A percentile compares a stretch with the other conserved stretches of the same genome.
These are phyloP conservation scores for Drosophila acutilabella DNA, from an alignment of 2,888 invertebrate genomes.

Conservation along the genomic window DNA sequence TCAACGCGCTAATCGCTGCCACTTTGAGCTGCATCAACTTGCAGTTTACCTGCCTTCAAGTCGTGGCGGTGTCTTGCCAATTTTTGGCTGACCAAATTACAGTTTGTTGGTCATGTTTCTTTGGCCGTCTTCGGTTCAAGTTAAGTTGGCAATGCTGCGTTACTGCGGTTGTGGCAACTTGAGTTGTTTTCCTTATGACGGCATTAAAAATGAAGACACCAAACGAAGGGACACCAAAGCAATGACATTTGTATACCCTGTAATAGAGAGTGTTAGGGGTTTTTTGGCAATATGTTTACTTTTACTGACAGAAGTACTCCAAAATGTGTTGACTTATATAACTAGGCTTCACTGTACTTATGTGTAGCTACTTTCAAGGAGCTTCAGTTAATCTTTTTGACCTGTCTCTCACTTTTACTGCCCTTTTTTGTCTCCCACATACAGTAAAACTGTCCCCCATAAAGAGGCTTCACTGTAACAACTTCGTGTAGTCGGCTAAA, in stretches of 20 bases:
- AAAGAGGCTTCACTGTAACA: too few relatives aligned
- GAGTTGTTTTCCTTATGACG: slow-evolving; percentile 44
- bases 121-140: slow-evolving; percentile 1
- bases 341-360: too few relatives aligned
- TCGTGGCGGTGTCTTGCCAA: background rate
- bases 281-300: background rate
- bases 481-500: too few relatives aligned
- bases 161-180: slow-evolving; percentile 35
- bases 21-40: slow-evolving; percentile 42
- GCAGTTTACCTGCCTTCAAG: slow-evolving; percentile 24
- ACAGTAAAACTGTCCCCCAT: too few relatives aligned
- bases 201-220: slow-evolving; percentile 72
- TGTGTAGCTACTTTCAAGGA: too few relatives aligned
- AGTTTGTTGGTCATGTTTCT: slow-evolving; percentile 27
- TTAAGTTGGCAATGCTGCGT: slow-evolving; percentile 19
- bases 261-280: background rate
- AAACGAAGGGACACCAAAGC: slow-evolving; percentile 58
- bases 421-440: too few relatives aligned
- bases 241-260: slow-evolving; percentile 19
- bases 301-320: too few relatives aligned
- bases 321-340: too few relatives aligned
- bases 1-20: slow-evolving; percentile 45
- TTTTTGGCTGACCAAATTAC: slow-evolving; percentile 40
- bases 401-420: too few relatives aligned
- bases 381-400: too few relatives aligned